phyloP scores from a whole-genome alignment of 2,888 invertebrate genomes.

The Eremobia ochroleuca region DNA sequence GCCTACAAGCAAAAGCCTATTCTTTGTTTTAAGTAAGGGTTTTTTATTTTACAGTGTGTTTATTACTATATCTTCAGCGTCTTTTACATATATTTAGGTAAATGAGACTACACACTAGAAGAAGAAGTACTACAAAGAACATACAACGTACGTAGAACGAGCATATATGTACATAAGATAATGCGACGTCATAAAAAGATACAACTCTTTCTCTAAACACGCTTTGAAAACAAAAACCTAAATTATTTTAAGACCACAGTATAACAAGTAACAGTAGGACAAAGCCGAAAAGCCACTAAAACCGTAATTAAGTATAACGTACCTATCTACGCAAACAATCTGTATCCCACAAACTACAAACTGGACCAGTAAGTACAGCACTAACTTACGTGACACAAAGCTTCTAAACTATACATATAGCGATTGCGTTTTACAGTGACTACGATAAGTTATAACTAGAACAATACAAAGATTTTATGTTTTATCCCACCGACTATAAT shows the following conservation, averaged over 20 bases:
- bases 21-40: not conserved
- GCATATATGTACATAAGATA: not conserved
- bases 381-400: constrained; percentile 33
- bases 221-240: not conserved
- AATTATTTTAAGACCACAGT: not conserved
- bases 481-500: constrained; percentile 43
- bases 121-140: not conserved
- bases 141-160: not conserved
- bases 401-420: constrained; percentile 33
- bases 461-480: constrained; percentile 60
- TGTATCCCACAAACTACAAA: constrained; percentile 5
- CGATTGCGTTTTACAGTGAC: constrained; percentile 44
- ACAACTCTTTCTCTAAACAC: not conserved
- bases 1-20: not conserved
- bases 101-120: not conserved
- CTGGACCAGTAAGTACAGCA: constrained; percentile 13
- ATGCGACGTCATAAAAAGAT: not conserved
- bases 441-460: constrained; percentile 55
- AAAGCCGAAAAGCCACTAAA: constrained; percentile 7
- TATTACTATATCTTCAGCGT: too few species aligned
- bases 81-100: not conserved
- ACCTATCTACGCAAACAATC: constrained; percentile 34
- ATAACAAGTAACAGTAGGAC: not conserved
- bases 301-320: constrained; percentile 22
- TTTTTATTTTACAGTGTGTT: not conserved